Conservation (phyloP, 2,113 vertebrate genomes). For the Mirounga angustirostris region DNA sequence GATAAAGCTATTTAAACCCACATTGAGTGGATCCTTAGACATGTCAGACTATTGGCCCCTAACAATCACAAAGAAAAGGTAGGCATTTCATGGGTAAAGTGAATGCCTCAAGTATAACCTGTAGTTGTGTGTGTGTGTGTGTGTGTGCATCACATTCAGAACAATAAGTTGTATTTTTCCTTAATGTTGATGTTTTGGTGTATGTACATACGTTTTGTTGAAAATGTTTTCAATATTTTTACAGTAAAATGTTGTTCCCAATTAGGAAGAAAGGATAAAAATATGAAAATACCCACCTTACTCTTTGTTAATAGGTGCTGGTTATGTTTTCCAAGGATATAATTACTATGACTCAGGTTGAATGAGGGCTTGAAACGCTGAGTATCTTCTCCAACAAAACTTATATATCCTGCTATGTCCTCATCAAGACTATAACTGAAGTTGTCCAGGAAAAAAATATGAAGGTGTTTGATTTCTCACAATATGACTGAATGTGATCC, state of each 20-base stretch:
- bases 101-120: neutral
- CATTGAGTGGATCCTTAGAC: neutral
- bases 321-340: neutral
- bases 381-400: neutral
- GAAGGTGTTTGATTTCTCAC: neutral
- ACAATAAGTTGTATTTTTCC: neutral
- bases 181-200: neutral
- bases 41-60: neutral
- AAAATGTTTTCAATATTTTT: neutral
- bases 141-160: neutral
- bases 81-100: neutral
- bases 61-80: neutral
- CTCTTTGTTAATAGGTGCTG: neutral
- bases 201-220: neutral
- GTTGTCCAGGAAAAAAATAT: neutral
- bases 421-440: neutral
- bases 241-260: neutral
- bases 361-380: neutral
- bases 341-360: neutral
- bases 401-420: neutral
- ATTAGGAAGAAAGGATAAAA: conserved; percentile 7
- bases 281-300: neutral
- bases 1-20: conserved; percentile 54
- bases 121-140: neutral
- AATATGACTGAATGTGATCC: neutral